Base-by-base conservation (phyloP, 2,888 invertebrate species). In the Entomobrya proxima region DNA sequence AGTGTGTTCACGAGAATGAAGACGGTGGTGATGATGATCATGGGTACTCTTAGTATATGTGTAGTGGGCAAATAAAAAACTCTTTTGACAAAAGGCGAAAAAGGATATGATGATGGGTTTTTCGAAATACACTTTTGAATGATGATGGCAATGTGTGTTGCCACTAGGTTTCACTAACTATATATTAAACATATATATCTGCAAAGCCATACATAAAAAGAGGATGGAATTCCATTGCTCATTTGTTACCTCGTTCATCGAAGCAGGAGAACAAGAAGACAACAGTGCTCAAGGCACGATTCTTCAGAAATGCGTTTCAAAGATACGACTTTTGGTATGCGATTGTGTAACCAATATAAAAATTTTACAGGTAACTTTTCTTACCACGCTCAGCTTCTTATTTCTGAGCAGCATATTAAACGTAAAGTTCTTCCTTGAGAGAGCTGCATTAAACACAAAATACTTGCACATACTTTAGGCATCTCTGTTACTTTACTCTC, bases 201-300 rank as follows among this genome's bases (percentile, higher is more conserved):
- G 74, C 9, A 1, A 32, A 35, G 55, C 13, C n/a, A 35, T 13
- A 50, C 18, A 9, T n/a, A 76, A 35, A 69, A 30, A 58, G 78
- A n/a, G 61, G 64, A 78, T 72, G 85, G 85, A 78, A 85, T 85
- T 85, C 74, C 85, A 78, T 79, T 85, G 77, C 84, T 84, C 84
- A 84, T 77, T 84, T 84, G 67, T 77, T 77, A 84, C 27, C 77
- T 83, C 76, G 67, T 67, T 76, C 50, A 30, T 30, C 15, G 1
- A 47, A 75, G 55, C n/a, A 67, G n/a, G 69, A 40, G 55, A 79
- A 55, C 37, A 61, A 61, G 58, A 61, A 37, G 44, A 35, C 35
- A 77, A 27, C 15, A 55, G 44, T 55, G 69, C 84, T 84, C 30
- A 83, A 83, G 83, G 83, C 83, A 76, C 76, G 76, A 75, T 64